Percentiles rank a stretch among this genome's conserved stretches.
These are phyloP conservation scores for Norana najaformis DNA, from an alignment of 2,888 invertebrate genomes.

Conservation along the genomic window DNA sequence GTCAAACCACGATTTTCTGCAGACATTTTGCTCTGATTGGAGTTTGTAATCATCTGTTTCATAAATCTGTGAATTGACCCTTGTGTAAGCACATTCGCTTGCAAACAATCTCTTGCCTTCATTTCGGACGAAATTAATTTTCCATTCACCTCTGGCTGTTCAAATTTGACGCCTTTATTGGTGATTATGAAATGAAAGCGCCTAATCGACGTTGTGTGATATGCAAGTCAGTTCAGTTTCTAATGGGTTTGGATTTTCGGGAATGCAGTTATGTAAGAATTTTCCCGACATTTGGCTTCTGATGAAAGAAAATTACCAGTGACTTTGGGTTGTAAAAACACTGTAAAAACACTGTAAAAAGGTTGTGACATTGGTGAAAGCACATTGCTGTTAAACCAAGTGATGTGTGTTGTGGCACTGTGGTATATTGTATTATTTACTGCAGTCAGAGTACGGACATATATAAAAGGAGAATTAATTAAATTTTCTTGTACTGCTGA, in stretches of 20 bases:
- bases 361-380: no score
- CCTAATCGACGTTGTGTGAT: background rate
- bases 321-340: background rate
- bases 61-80: background rate
- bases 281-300: background rate
- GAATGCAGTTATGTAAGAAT: background rate
- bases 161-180: background rate
- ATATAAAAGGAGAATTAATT: background rate
- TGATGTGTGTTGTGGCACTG: background rate
- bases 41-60: background rate
- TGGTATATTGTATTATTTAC: background rate
- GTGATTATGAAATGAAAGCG: background rate
- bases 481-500: background rate
- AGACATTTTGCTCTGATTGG: background rate
- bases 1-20: background rate
- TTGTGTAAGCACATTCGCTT: background rate
- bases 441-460: no score
- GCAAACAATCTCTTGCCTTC: background rate
- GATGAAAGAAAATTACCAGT: background rate
- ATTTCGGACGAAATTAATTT: background rate
- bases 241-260: background rate
- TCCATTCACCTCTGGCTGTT: background rate
- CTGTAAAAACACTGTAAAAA: background rate
- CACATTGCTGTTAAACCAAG: background rate
- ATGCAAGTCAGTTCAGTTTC: background rate